Percentiles rank a stretch among this genome's conserved stretches.
Conservation (phyloP, 1,140 invertebrate genomes). For the Meloidogyne chitwoodi region DNA sequence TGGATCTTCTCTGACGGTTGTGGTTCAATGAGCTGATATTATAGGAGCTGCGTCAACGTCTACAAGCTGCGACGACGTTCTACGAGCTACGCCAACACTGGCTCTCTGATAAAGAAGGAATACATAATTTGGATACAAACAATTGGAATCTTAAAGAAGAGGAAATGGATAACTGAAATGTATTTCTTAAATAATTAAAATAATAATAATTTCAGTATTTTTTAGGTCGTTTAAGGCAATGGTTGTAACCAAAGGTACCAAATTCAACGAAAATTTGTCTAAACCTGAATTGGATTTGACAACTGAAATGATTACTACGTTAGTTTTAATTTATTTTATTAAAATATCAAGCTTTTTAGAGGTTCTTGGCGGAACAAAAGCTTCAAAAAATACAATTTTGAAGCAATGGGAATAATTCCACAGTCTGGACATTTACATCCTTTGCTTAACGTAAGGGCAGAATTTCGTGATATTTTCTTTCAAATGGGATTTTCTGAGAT, state of each 20-base stretch:
- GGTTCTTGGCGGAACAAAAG: conserved; percentile 84
- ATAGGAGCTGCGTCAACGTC: conserved; percentile 63
- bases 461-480: conserved; percentile 82
- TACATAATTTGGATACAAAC: conserved; percentile 64
- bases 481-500: conserved; percentile 79
- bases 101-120: conserved; percentile 60
- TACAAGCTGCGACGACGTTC: conserved; percentile 74
- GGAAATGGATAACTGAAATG: conserved; percentile 33
- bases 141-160: conserved; percentile 76
- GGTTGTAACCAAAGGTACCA: conserved; percentile 73
- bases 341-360: conserved; percentile 27
- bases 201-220: conserved; percentile 51
- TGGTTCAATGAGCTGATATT: conserved; percentile 67
- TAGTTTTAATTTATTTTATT: conserved; percentile 47
- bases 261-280: conserved; percentile 75
- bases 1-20: no score
- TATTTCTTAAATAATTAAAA: conserved; percentile 15
- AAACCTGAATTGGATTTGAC: conserved; percentile 93
- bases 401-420: conserved; percentile 77
- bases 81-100: conserved; percentile 61
- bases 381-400: conserved; percentile 96
- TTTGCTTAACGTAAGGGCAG: conserved; percentile 84
- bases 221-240: conserved; percentile 72
- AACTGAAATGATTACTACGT: conserved; percentile 78
- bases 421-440: conserved; percentile 85